These are phyloP conservation scores for Semotilus atromaculatus DNA, from an alignment of 2,797 vertebrate genomes.

Conservation along the genomic window DNA sequence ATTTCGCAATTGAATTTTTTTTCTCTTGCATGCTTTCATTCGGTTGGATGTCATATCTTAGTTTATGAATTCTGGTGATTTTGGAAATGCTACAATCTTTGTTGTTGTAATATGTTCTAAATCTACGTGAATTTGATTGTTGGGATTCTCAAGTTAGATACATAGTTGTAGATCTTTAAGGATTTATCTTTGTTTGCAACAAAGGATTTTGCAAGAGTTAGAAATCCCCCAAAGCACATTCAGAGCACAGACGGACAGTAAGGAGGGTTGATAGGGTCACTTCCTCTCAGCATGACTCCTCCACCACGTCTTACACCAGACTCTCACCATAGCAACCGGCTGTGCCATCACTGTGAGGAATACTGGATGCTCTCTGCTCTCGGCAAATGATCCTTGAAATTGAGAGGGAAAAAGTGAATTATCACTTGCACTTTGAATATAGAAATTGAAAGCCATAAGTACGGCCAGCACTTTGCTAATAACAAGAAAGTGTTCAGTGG, in stretches of 20 bases:
- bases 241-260: slow-evolving; percentile 31
- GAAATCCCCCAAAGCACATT: slow-evolving; percentile 19
- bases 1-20: no score
- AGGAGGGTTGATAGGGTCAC: slow-evolving; percentile 39
- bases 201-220: neutral
- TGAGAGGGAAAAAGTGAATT: slow-evolving; percentile 75
- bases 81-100: no score
- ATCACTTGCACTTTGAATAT: slow-evolving; percentile 71
- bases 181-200: neutral
- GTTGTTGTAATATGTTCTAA: no score
- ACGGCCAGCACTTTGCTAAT: slow-evolving; percentile 50
- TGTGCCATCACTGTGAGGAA: slow-evolving; percentile 43
- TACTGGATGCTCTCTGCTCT: slow-evolving; percentile 70
- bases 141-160: no score
- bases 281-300: slow-evolving; percentile 7
- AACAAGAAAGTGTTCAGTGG: slow-evolving; percentile 41
- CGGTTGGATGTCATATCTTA: no score
- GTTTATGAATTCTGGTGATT: no score
- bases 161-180: neutral
- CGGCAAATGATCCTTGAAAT: slow-evolving; percentile 85
- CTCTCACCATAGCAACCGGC: slow-evolving; percentile 58
- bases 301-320: slow-evolving; percentile 8
- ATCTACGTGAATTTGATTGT: no score
- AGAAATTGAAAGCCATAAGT: slow-evolving; percentile 69
- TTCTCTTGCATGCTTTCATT: no score